Percentiles rank a stretch among this genome's conserved stretches.
These are phyloP conservation scores for Macrobrachium nipponense DNA, from an alignment of 1,140 invertebrate species.

Conservation along the genomic window DNA sequence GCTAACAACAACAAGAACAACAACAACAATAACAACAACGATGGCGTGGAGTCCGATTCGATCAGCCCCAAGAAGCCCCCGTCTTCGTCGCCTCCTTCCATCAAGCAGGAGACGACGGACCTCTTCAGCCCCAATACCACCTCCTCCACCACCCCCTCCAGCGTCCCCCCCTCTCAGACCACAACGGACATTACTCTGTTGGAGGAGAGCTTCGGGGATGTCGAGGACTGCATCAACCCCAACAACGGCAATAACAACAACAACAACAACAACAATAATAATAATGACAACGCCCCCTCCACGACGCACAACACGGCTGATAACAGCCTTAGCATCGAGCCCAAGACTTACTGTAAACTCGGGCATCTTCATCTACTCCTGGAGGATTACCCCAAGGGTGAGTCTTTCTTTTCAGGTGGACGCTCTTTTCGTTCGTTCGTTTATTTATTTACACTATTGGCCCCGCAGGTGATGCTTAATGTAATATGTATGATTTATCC, in stretches of 20 bases:
- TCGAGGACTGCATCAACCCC: conserved; percentile 85
- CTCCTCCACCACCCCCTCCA: conserved; percentile 38
- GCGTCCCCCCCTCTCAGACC: conserved; percentile 16
- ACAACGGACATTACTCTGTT: conserved; percentile 74
- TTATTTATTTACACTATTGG: too few species aligned
- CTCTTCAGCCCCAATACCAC: conserved; percentile 9
- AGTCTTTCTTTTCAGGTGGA: conserved; percentile 2
- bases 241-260: not conserved
- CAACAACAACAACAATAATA: conserved; percentile 16
- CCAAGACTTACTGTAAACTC: conserved; percentile 91
- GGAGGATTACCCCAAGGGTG: conserved; percentile 92
- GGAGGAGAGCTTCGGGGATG: conserved; percentile 86
- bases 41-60: conserved; percentile 14
- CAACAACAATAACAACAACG: conserved; percentile 46
- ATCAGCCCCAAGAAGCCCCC: conserved; percentile 10
- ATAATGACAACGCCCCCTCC: conserved; percentile 75
- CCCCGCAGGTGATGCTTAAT: too few species aligned
- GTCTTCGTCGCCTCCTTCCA: conserved; percentile 29
- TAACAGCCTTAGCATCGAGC: conserved; percentile 82
- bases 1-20: conserved; percentile 72
- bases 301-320: conserved; percentile 74
- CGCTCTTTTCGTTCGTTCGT: too few species aligned
- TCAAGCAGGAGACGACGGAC: conserved; percentile 27
- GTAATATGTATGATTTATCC: not conserved
- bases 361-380: conserved; percentile 93